Evolutionary conservation across 1,140 invertebrate genomes (phyloP), one percentile per base, ranked within the genome.

Genomic region (Penaeus vannamei): DNA sequence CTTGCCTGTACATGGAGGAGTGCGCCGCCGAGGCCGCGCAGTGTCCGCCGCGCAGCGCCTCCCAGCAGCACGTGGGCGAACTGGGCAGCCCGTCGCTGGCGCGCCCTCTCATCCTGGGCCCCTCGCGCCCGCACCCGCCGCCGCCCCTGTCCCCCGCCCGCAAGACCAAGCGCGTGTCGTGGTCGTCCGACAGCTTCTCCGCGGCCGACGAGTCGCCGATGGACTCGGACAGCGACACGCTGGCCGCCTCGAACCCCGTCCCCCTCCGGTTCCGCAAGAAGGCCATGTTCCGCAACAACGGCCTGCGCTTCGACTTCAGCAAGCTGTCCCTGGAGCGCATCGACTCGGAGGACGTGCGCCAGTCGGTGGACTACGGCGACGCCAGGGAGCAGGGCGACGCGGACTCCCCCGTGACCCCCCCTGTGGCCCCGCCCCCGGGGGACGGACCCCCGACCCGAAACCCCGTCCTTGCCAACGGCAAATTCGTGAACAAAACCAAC

Each of bases 151-250:
- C 90, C 14, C 90, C 85, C 17, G 86, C 81, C 60, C 84, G 86
- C 23, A 87, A 87, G 72, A 85, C 85, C 72, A 90, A 90, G 86
- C 60, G 86, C 29, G 90, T 90, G 82, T 90, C 90, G 5, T 90
- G 90, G 90, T 90, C 90, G 5, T 90, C 90, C 1, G 90, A 90
- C 83, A 90, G 90, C 59, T 90, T 90, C 62, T 87, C 90, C 23
- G 60, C n/a, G 32, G 62, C 84, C 26, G 84, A 85, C 1, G 86
- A 90, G 53, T 87, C 90, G 1, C 85, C 90, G 12, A 64, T 84
- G 72, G 90, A 90, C 59, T 90, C 90, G 4, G 88, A 90, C 61
- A 72, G 22, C 36, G 88, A 90, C 77, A 61, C n/a, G 14, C 12
- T 66, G 20, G 81, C 36, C 72, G 32, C 62, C 76, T 23, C 84